Evolutionary conservation across 2,888 invertebrate genomes (phyloP).

Genomic region (Drosophila acutilabella): DNA sequence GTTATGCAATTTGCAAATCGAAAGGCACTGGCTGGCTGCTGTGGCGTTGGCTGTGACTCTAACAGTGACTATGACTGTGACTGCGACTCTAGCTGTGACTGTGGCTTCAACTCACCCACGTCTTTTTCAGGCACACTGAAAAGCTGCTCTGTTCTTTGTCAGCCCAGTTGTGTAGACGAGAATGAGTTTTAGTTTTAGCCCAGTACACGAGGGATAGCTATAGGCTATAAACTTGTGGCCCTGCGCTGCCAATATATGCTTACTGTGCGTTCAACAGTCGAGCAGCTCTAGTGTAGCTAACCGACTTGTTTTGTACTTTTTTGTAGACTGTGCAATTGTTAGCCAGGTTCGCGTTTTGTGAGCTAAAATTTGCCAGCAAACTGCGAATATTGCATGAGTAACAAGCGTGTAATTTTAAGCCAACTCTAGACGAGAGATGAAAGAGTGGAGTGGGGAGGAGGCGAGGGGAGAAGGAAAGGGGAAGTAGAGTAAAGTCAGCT

Average conservation of each 20-base stretch:
- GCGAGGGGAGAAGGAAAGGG: too few relatives aligned
- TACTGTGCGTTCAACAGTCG: neutral
- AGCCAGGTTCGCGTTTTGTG: constrained; percentile 33
- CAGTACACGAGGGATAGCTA: neutral
- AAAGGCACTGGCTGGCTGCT: constrained; percentile 49
- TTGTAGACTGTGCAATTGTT: constrained; percentile 47
- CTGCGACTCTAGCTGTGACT: neutral
- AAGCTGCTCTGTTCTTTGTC: constrained; percentile 38
- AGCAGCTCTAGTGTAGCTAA: neutral
- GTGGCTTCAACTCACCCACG: constrained; percentile 1
- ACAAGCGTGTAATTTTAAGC: constrained; percentile 72
- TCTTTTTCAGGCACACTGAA: neutral
- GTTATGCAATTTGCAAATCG: constrained; percentile 75
- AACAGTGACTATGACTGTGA: constrained; percentile 9
- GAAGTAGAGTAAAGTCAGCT: constrained; percentile 13
- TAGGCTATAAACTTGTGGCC: neutral
- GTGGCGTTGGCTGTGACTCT: constrained; percentile 1
- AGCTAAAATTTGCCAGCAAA: constrained; percentile 39
- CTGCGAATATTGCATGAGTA: constrained; percentile 68
- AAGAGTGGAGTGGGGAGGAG: neutral
- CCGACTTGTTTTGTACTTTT: neutral
- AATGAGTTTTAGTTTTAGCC: constrained; percentile 12
- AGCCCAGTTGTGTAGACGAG: constrained; percentile 19
- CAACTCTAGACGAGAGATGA: neutral
- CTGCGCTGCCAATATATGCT: neutral